phyloP scores from a whole-genome alignment of 2,797 vertebrate genomes.

The Ctenosaura bakeri region DNA sequence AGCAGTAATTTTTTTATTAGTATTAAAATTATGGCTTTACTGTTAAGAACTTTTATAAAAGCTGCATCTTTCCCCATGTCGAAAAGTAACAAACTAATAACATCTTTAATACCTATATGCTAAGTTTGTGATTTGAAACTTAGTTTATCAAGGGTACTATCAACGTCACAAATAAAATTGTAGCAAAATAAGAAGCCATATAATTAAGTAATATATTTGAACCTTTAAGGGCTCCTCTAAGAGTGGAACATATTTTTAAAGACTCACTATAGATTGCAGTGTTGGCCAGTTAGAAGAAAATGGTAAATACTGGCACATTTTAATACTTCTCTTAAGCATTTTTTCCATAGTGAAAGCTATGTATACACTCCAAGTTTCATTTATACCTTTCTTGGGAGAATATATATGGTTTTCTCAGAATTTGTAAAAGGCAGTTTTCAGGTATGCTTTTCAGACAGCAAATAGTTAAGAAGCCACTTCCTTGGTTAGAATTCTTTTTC shows the following conservation, averaged over 20 bases:
- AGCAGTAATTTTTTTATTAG: neutral
- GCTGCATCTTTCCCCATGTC: neutral
- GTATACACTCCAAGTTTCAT: neutral
- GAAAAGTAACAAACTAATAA: conserved; percentile 32
- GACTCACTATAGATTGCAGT: neutral
- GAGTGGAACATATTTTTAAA: neutral
- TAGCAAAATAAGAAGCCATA: neutral
- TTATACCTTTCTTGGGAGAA: neutral
- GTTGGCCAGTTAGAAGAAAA: neutral
- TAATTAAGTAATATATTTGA: neutral
- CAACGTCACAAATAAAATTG: neutral
- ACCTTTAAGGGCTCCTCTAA: neutral
- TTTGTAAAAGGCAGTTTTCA: neutral
- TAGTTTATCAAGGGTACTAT: neutral
- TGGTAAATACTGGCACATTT: neutral
- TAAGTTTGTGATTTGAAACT: neutral
- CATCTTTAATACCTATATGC: neutral
- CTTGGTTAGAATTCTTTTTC: neutral
- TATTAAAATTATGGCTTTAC: neutral
- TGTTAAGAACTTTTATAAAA: neutral
- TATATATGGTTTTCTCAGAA: neutral
- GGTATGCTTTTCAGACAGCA: neutral
- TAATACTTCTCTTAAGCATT: neutral
- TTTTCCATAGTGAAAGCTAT: neutral
- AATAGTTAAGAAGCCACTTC: neutral